Conservation (phyloP, 2,113 vertebrate genomes). For the Spermophilus dauricus region DNA sequence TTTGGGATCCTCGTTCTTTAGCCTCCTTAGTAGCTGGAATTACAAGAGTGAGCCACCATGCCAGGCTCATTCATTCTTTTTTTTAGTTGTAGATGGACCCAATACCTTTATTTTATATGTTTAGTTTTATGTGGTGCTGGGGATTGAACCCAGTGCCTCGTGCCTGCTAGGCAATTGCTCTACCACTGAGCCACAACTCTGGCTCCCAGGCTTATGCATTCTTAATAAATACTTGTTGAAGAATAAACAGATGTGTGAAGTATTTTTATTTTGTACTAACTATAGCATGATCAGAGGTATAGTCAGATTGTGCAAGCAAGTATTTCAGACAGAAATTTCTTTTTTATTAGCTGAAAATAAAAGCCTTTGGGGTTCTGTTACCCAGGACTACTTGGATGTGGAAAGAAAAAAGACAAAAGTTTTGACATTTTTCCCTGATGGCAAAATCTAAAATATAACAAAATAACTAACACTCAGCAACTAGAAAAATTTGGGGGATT, state of each 20-base stretch:
- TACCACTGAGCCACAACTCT: too few relatives aligned
- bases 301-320: neutral
- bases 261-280: slow-evolving; percentile 28
- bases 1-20: neutral
- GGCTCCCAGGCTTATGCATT: neutral
- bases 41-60: neutral
- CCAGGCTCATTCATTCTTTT: neutral
- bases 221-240: slow-evolving; percentile 19
- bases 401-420: slow-evolving; percentile 46
- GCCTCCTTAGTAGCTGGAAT: neutral
- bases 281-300: neutral
- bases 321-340: slow-evolving; percentile 17
- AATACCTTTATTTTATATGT: too few relatives aligned
- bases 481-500: neutral
- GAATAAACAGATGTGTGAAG: neutral
- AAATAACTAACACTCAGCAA: neutral
- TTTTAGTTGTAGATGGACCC: too few relatives aligned
- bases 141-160: too few relatives aligned
- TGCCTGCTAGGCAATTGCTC: too few relatives aligned
- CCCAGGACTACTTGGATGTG: neutral
- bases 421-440: neutral
- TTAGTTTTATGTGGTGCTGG: too few relatives aligned
- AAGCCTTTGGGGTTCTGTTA: neutral
- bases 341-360: slow-evolving; percentile 29
- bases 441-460: neutral